Conservation (phyloP, 2,888 invertebrate species). For the Orchestes rusci region DNA sequence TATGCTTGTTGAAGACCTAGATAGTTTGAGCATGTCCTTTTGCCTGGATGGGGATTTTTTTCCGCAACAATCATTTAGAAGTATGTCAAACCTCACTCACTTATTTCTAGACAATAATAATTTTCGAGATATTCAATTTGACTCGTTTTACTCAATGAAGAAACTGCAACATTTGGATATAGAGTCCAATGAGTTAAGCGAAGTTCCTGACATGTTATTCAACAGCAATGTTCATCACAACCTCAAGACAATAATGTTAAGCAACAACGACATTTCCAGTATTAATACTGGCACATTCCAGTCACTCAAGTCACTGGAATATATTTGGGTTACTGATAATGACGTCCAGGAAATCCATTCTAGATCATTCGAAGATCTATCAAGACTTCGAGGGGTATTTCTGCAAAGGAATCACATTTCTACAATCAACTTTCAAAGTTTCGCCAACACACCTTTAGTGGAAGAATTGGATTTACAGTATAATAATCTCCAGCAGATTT, state of each 20-base stretch:
- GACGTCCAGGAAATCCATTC: conserved; percentile 63
- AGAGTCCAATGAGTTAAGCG: conserved; percentile 74
- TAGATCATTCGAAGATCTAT: conserved; percentile 69
- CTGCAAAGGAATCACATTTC: conserved; percentile 75
- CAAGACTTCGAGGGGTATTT: conserved; percentile 72
- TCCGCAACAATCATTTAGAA: conserved; percentile 68
- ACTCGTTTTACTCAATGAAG: conserved; percentile 62
- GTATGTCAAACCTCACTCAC: conserved; percentile 70
- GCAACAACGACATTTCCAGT: conserved; percentile 69
- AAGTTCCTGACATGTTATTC: conserved; percentile 62
- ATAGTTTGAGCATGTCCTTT: conserved; percentile 80
- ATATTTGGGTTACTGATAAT: conserved; percentile 73
- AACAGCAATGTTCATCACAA: conserved; percentile 62
- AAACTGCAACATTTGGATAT: conserved; percentile 75
- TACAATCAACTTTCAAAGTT: conserved; percentile 64
- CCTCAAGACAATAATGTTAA: conserved; percentile 70
- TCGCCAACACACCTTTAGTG: conserved; percentile 68
- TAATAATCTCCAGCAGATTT: conserved; percentile 65
- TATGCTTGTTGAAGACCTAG: conserved; percentile 66
- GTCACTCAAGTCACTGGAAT: conserved; percentile 64
- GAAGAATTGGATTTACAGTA: conserved; percentile 73
- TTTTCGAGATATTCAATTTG: conserved; percentile 63
- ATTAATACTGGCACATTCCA: conserved; percentile 65
- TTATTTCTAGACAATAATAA: conserved; percentile 84
- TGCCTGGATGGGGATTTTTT: conserved; percentile 74